Evolutionary conservation across 2,888 invertebrate genomes (phyloP).

Genomic region (Pachliopta kotzebuea): DNA sequence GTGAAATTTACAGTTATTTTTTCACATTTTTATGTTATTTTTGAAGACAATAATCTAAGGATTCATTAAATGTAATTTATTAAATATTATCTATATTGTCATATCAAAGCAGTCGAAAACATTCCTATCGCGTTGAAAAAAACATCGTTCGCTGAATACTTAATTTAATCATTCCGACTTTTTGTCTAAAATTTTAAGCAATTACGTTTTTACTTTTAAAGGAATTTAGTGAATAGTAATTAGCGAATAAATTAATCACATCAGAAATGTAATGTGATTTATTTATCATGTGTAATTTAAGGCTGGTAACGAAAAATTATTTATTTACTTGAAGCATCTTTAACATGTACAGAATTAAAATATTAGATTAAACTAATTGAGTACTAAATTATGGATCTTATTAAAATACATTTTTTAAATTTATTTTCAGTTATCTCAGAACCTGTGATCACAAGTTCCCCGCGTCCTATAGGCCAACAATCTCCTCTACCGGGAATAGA

Average conservation of each 20-base stretch:
- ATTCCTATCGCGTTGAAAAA: neutral
- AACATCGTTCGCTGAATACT: neutral
- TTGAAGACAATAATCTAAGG: neutral
- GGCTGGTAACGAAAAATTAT: neutral
- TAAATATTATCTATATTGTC: neutral
- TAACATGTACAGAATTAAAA: no score
- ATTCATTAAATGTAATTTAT: no score
- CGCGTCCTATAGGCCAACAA: conserved; percentile 83
- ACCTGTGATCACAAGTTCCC: conserved; percentile 71
- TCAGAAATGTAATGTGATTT: no score
- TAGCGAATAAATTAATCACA: no score
- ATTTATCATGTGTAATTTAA: neutral
- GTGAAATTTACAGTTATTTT: no score
- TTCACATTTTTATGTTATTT: conserved; percentile 20
- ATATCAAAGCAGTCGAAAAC: neutral
- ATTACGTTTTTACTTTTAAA: neutral
- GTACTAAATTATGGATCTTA: neutral
- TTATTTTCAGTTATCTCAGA: conserved; percentile 78
- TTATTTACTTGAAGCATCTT: neutral
- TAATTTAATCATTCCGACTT: neutral
- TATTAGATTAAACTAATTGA: no score
- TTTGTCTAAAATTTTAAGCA: neutral
- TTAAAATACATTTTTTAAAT: conserved; percentile 40
- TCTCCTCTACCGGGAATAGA: conserved; percentile 90
- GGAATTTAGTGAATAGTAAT: no score